Evolutionary conservation across 2,113 vertebrate genomes (phyloP).

Genomic region (Pterocles gutturalis): DNA sequence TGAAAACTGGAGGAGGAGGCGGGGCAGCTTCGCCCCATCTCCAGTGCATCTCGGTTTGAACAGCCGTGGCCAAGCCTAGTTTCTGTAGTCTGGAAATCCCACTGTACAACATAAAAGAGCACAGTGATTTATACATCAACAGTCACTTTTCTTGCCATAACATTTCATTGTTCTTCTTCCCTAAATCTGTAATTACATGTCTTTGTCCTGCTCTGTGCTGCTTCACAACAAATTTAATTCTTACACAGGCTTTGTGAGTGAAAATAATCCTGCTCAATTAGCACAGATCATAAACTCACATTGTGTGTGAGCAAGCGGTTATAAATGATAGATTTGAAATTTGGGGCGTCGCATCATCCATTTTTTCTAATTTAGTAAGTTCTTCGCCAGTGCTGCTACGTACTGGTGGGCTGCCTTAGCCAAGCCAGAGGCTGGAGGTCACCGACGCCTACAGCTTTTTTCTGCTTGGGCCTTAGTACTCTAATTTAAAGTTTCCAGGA

Average conservation of each 20-base stretch:
- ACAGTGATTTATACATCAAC: not conserved
- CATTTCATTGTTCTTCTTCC: slow-evolving; percentile 49
- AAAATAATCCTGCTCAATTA: slow-evolving; percentile 45
- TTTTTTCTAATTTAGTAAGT: not conserved
- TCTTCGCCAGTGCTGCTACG: not conserved
- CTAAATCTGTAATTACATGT: slow-evolving; percentile 49
- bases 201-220: slow-evolving; percentile 46
- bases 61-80: not conserved
- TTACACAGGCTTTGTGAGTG: slow-evolving; percentile 51
- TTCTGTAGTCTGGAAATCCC: slow-evolving; percentile 24
- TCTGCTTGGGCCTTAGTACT: slow-evolving; percentile 66
- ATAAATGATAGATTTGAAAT: not conserved
- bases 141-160: slow-evolving; percentile 47
- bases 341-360: not conserved
- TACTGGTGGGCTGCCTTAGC: slow-evolving; percentile 40
- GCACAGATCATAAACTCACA: slow-evolving; percentile 21
- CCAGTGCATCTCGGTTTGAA: not conserved
- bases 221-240: slow-evolving; percentile 42
- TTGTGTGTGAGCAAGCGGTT: slow-evolving; percentile 28
- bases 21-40: rapidly evolving
- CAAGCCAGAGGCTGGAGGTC: slow-evolving; percentile 35
- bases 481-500: slow-evolving; percentile 71
- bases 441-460: slow-evolving; percentile 48
- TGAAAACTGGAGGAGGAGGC: not conserved
- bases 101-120: not conserved